phyloP scores from a whole-genome alignment of 2,113 vertebrate species.

The Pterocles gutturalis region DNA sequence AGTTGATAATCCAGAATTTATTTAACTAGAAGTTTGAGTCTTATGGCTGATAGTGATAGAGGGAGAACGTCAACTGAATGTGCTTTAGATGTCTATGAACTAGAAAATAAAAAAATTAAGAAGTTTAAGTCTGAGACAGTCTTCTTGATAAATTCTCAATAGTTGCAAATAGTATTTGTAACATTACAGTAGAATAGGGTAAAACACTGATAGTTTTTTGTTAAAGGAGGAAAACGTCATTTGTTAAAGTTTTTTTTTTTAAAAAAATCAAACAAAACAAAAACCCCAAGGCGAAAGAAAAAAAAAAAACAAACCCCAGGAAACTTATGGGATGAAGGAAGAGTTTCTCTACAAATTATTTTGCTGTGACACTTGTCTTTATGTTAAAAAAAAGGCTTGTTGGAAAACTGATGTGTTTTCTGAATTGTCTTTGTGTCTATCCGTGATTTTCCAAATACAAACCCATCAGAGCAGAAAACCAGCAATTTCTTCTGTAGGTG shows the following conservation, averaged over 20 bases:
- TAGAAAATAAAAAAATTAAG: background rate
- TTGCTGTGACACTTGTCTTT: background rate
- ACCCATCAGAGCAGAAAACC: background rate
- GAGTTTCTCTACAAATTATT: background rate
- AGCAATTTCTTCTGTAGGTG: background rate
- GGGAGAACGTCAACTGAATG: background rate
- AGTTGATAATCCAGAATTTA: background rate
- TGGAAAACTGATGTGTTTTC: background rate
- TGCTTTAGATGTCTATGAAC: background rate
- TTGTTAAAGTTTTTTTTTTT: background rate
- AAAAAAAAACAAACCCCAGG: background rate
- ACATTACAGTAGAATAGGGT: background rate
- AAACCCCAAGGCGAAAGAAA: background rate
- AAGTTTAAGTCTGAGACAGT: background rate
- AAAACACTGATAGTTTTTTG: background rate
- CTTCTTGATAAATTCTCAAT: background rate
- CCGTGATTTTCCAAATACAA: background rate
- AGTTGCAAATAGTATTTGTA: background rate
- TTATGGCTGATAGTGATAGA: background rate
- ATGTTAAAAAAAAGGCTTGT: background rate
- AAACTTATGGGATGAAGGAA: background rate
- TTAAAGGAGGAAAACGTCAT: background rate
- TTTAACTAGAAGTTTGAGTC: background rate
- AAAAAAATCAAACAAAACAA: background rate
- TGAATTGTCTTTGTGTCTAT: background rate